Percentiles rank a stretch among this genome's conserved stretches.
Conservation (phyloP, 2,888 invertebrate genomes). For the Taphrorychus bicolor region DNA sequence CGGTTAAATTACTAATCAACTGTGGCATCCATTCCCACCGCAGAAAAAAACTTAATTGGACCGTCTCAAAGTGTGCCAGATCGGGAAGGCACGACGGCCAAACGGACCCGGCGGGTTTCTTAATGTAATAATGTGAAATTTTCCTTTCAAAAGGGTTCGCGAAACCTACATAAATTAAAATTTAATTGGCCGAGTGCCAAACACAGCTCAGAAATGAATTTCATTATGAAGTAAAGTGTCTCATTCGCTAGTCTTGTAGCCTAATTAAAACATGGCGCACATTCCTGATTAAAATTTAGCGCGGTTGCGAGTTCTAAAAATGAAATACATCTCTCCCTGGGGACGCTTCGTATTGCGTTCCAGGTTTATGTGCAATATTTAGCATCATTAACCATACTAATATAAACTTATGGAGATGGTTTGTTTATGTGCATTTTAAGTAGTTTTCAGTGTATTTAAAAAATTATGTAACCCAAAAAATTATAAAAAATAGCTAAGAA, state of each 20-base stretch:
- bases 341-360: background rate
- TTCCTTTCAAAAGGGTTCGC: background rate
- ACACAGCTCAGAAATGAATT: slow-evolving; percentile 1
- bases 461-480: no score
- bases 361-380: background rate
- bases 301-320: background rate
- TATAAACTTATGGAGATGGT: background rate
- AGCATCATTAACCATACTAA: background rate
- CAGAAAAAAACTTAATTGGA: background rate
- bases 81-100: background rate
- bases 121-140: background rate
- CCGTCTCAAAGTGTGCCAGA: background rate
- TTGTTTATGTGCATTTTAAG: no score
- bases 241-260: slow-evolving; percentile 6
- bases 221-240: slow-evolving; percentile 2
- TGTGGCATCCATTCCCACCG: background rate
- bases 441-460: no score
- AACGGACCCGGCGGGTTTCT: background rate
- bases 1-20: background rate
- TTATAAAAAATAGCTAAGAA: no score
- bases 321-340: background rate
- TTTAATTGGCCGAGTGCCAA: slow-evolving; percentile 1
- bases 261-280: slow-evolving; percentile 13
- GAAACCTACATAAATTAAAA: slow-evolving; percentile 4
- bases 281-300: slow-evolving; percentile 1